Evolutionary conservation across 2,888 invertebrate genomes (phyloP), one percentile per base, ranked within the genome.

Genomic region (Apoderus coryli): DNA sequence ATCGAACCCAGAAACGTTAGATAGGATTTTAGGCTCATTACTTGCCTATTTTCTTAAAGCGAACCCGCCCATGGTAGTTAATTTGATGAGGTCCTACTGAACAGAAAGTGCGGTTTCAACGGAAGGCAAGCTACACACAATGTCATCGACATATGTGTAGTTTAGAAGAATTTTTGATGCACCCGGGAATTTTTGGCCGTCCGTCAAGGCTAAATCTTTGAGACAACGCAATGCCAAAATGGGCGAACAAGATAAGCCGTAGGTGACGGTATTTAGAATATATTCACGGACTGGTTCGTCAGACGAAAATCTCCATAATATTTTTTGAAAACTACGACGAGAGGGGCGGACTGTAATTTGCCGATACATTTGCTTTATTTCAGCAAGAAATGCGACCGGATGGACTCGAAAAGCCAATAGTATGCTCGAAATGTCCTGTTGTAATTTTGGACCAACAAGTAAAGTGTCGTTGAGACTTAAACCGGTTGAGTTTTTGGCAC

Each of bases 71-170:
- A 14, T 16, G 10, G 26, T 11, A 10, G 34, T 14, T n/a, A 34
- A 29, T 2, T 12, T 4, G 11, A 11, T 4, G 3, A 37, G 27
- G 4, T 31, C 26, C 4, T 13, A 12, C 10, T 29, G 11, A n/a
- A 34, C 10, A 4, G 13, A 7, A 12, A 26, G 15, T 3, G 29
- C 29, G 19, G 26, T 15, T 12, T 32, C 32, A n/a, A 22, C 7
- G 10, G 26, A 12, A 14, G 25, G 14, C n/a, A 27, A 22, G 9
- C 37, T 32, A 25, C 25, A 16, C 6, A 36, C n/a, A n/a, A 27
- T 7, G 13, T 38, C 38, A 19, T 38, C 35, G 7, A 38, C 36
- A 36, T 34, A 33, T 13, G 31, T 33, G 22, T 38, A 31, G 7
- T 34, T 19, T 4, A 26, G 16, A 23, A 38, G 31, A 13, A 14